phyloP scores from a whole-genome alignment of 2,888 invertebrate genomes.

The Aricia artaxerxes region DNA sequence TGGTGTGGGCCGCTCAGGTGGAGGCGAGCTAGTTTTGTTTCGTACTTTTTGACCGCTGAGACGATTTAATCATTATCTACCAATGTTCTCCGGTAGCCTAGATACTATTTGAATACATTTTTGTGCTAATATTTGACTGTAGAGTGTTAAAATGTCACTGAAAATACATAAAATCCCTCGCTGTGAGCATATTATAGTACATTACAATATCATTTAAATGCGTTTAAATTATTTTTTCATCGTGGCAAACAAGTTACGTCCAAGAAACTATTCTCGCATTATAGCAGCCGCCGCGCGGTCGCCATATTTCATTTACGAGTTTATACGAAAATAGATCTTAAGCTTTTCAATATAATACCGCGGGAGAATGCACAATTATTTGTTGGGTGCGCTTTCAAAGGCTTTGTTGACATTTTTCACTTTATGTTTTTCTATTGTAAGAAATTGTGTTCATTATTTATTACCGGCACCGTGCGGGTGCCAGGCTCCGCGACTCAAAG shows the following conservation, averaged over 20 bases:
- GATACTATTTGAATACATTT: too few relatives aligned
- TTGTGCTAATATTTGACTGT: not conserved
- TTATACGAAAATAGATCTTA: slow-evolving; percentile 32
- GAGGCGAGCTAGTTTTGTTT: not conserved
- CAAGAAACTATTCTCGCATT: slow-evolving; percentile 54
- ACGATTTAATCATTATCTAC: not conserved
- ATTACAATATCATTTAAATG: slow-evolving; percentile 22
- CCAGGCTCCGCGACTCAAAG: slow-evolving; percentile 36
- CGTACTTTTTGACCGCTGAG: not conserved
- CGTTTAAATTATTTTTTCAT: slow-evolving; percentile 14
- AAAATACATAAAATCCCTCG: not conserved
- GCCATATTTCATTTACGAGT: slow-evolving; percentile 12
- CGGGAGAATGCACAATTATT: slow-evolving; percentile 20
- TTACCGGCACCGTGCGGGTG: slow-evolving; percentile 38
- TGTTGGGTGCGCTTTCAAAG: slow-evolving; percentile 43
- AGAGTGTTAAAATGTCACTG: not conserved
- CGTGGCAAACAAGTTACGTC: slow-evolving; percentile 55
- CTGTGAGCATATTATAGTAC: not conserved
- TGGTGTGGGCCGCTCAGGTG: not conserved
- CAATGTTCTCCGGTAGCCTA: too few relatives aligned
- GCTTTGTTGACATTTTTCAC: slow-evolving; percentile 60
- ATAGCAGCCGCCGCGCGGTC: slow-evolving; percentile 38
- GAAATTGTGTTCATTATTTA: slow-evolving; percentile 52
- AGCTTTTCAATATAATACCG: not conserved
- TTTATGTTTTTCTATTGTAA: slow-evolving; percentile 65